These are phyloP conservation scores for Brachionus sp. DNA, from an alignment of 1,140 invertebrate species.

Conservation along the genomic window DNA sequence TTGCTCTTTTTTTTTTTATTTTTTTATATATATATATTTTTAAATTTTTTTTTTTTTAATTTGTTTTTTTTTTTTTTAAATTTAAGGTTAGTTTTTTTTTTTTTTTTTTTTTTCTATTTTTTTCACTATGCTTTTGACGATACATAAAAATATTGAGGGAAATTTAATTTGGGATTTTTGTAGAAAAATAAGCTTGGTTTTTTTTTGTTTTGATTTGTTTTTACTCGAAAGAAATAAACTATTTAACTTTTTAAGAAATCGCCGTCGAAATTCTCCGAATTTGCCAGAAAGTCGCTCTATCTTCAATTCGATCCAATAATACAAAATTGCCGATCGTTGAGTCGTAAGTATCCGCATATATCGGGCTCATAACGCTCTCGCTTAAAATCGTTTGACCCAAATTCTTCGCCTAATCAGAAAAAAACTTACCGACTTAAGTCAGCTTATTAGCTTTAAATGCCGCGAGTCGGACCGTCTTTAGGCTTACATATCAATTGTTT, in stretches of 20 bases:
- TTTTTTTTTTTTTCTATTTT: too few relatives aligned
- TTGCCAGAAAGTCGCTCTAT: conserved; percentile 36
- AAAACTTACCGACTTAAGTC: not conserved
- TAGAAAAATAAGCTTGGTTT: not conserved
- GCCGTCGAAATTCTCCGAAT: conserved; percentile 22
- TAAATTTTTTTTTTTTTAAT: too few relatives aligned
- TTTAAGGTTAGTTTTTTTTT: not conserved
- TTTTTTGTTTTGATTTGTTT: not conserved
- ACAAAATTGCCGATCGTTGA: conserved; percentile 33
- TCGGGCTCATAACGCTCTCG: not conserved
- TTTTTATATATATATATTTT: too few relatives aligned
- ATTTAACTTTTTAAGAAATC: conserved; percentile 21
- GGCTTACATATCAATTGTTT: not conserved
- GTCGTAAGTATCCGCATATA: conserved; percentile 6
- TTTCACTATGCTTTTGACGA: not conserved
- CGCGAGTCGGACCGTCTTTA: not conserved
- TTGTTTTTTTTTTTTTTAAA: too few relatives aligned
- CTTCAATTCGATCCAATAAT: conserved; percentile 41
- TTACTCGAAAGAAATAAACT: not conserved
- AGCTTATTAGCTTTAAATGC: not conserved
- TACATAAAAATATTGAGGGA: not conserved
- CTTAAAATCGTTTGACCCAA: not conserved
- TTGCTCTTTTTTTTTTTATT: too few relatives aligned
- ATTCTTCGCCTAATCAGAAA: not conserved
- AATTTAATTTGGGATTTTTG: not conserved